Conservation (phyloP, 1,140 invertebrate genomes). For the Dolichoris vasculosae region DNA sequence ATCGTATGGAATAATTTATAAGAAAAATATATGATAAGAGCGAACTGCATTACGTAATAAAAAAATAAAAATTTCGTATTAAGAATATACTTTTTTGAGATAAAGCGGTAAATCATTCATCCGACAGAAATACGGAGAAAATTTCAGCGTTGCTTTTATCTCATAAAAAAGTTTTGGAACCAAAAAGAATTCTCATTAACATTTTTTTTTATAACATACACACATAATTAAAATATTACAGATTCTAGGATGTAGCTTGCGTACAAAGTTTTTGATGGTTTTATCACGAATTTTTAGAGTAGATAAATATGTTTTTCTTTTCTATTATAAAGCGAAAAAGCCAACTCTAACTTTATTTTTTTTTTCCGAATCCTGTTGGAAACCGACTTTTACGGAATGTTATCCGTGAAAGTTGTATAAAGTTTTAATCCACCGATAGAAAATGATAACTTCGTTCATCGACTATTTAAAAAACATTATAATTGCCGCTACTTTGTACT, state of each 20-base stretch:
- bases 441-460: not conserved
- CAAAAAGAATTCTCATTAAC: conserved; percentile 12
- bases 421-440: not conserved
- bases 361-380: not conserved
- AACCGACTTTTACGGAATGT: not conserved
- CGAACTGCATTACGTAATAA: not conserved
- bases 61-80: not conserved
- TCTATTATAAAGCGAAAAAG: not conserved
- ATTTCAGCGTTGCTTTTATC: not conserved
- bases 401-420: not conserved
- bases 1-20: not conserved
- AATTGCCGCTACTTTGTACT: not conserved
- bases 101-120: conserved; percentile 4
- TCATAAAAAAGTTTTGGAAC: not conserved
- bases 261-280: not conserved
- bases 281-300: not conserved
- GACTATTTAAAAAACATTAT: not conserved
- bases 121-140: not conserved
- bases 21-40: not conserved
- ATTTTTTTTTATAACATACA: not conserved
- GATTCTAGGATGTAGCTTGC: not conserved
- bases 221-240: not conserved
- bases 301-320: not conserved
- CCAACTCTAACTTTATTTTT: not conserved
- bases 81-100: conserved; percentile 1